Evolutionary conservation across 2,797 vertebrate genomes (phyloP).

Genomic region (Nannoperca obscura): DNA sequence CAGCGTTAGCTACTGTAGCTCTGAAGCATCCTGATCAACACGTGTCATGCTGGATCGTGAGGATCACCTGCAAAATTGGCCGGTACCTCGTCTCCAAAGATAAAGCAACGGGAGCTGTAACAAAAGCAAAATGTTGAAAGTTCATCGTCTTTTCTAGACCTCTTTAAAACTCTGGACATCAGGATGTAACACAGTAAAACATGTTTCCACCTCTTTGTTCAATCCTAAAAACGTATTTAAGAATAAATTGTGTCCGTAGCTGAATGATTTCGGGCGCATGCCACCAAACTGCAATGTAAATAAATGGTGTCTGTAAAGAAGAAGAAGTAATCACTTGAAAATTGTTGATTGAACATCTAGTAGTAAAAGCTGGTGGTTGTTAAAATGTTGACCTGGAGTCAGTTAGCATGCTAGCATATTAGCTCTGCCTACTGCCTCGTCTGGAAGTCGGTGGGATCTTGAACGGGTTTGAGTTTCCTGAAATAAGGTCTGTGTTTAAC

Average conservation of each 20-base stretch:
- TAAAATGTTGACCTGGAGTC: too few relatives aligned
- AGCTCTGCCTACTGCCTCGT: too few relatives aligned
- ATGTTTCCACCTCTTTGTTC: neutral
- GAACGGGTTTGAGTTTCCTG: too few relatives aligned
- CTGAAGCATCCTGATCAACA: neutral
- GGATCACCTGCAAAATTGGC: conserved; percentile 59
- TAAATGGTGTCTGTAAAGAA: neutral
- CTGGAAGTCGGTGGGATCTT: too few relatives aligned
- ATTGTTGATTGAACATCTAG: neutral
- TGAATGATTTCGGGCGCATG: neutral
- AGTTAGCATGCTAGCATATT: too few relatives aligned
- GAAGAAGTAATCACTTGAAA: neutral
- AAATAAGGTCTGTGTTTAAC: too few relatives aligned
- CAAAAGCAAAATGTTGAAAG: neutral
- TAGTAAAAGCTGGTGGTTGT: neutral
- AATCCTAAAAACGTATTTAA: neutral
- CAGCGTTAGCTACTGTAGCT: too few relatives aligned
- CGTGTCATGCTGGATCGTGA: neutral
- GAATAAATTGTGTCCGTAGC: too few relatives aligned
- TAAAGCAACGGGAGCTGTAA: conserved; percentile 45
- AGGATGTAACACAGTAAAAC: neutral
- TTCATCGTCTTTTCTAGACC: too few relatives aligned
- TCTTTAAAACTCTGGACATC: neutral
- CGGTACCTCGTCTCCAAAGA: conserved; percentile 61
- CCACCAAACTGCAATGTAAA: too few relatives aligned